Percentiles rank a stretch among this genome's conserved stretches.
Evolutionary conservation across 2,888 invertebrate species (phyloP).

Genomic region (Gibbula magus): DNA sequence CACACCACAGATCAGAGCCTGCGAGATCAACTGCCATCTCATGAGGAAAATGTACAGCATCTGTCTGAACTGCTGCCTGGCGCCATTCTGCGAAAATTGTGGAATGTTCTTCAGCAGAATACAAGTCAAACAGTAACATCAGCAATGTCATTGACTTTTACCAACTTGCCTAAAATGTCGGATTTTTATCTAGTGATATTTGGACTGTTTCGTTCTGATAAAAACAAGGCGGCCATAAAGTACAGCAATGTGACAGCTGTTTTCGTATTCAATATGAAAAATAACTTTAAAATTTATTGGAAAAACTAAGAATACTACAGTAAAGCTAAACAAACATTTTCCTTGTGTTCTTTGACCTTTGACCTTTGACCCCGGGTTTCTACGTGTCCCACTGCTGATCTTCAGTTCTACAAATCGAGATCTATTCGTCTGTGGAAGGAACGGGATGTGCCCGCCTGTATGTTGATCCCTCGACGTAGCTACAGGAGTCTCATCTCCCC

Average conservation of each 20-base stretch:
- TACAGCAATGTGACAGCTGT: too few relatives aligned
- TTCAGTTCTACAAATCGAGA: not conserved
- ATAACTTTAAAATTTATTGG: too few relatives aligned
- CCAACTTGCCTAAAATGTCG: too few relatives aligned
- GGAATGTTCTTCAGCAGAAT: conserved; percentile 45
- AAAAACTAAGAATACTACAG: too few relatives aligned
- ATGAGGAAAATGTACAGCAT: conserved; percentile 74
- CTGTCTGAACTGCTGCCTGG: conserved; percentile 76
- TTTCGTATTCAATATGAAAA: too few relatives aligned
- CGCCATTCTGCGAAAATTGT: conserved; percentile 55
- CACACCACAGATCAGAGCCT: conserved; percentile 81
- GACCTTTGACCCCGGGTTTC: not conserved
- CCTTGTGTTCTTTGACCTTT: not conserved
- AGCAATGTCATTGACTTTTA: not conserved
- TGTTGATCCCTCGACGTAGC: not conserved
- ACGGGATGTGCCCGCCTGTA: not conserved
- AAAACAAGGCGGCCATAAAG: too few relatives aligned
- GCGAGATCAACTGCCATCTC: conserved; percentile 79
- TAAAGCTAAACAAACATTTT: too few relatives aligned
- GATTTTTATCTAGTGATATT: too few relatives aligned
- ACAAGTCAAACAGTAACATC: not conserved
- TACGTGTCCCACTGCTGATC: not conserved
- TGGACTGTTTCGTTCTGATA: too few relatives aligned
- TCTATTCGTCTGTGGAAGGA: not conserved
- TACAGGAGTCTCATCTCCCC: too few relatives aligned